These are phyloP conservation scores for Linyphia triangularis DNA, from an alignment of 2,888 invertebrate genomes.

Conservation along the genomic window DNA sequence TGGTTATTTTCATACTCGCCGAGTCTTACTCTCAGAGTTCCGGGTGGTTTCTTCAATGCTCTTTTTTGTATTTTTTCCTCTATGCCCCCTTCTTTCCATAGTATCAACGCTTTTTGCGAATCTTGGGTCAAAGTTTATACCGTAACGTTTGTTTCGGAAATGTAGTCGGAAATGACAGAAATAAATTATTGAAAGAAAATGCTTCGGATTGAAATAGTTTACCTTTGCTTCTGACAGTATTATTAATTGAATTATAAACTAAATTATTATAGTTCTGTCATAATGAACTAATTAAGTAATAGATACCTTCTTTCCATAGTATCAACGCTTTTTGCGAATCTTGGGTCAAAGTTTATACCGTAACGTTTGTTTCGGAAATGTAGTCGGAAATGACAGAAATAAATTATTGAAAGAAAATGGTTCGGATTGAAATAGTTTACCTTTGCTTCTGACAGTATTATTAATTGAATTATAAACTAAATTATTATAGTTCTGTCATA, in stretches of 20 bases:
- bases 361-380: neutral
- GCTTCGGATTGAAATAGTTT: no score
- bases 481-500: no score
- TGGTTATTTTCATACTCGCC: conserved; percentile 52
- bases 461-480: no score
- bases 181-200: neutral
- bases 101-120: neutral
- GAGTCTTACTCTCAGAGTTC: neutral
- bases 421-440: no score
- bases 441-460: no score
- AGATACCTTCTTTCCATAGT: no score
- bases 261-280: no score
- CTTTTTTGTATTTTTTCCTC: neutral
- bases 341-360: neutral
- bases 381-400: neutral
- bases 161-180: conserved; percentile 3
- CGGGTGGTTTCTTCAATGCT: neutral
- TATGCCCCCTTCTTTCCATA: neutral
- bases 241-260: no score
- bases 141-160: neutral
- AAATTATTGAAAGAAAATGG: no score
- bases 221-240: no score
- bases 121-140: neutral
- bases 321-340: neutral
- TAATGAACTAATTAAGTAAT: no score